Evolutionary conservation across 53 echinoderm and acorn worm species (phyloP).

Genomic region (Henricia sp.): DNA sequence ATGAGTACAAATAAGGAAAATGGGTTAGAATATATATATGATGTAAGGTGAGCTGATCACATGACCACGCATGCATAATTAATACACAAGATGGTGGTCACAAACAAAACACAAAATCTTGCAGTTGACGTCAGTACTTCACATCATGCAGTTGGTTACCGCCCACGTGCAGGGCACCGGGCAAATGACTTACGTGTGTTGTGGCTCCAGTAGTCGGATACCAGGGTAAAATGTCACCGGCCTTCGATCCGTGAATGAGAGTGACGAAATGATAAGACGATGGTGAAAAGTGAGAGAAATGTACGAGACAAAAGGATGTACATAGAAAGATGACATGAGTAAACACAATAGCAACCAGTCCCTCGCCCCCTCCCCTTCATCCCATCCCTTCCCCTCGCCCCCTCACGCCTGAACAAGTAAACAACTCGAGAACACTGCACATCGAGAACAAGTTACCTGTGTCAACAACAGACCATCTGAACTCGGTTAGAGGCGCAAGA

Average conservation of each 20-base stretch:
- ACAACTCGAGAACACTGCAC: no score
- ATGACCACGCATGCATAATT: neutral
- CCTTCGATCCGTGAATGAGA: constrained; percentile 13
- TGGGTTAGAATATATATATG: no score
- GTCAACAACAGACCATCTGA: no score
- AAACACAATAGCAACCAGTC: no score
- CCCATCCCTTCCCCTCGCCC: no score
- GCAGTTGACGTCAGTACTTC: constrained; percentile 65
- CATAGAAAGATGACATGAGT: neutral
- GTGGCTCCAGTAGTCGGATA: constrained; percentile 75
- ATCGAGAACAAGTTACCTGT: no score
- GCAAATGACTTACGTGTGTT: constrained; percentile 70
- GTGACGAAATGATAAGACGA: neutral
- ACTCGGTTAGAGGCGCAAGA: no score
- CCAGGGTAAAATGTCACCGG: constrained; percentile 59
- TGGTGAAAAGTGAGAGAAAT: neutral
- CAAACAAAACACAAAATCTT: constrained; percentile 19
- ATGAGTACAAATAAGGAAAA: no score
- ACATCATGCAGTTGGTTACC: constrained; percentile 54
- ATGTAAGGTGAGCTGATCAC: no score
- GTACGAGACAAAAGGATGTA: neutral
- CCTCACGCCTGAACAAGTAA: no score
- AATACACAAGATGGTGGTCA: neutral
- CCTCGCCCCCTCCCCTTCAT: no score
- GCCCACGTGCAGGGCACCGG: neutral